phyloP scores from a whole-genome alignment of 1,140 invertebrate genomes.

The Dendrolimus kikuchii region DNA sequence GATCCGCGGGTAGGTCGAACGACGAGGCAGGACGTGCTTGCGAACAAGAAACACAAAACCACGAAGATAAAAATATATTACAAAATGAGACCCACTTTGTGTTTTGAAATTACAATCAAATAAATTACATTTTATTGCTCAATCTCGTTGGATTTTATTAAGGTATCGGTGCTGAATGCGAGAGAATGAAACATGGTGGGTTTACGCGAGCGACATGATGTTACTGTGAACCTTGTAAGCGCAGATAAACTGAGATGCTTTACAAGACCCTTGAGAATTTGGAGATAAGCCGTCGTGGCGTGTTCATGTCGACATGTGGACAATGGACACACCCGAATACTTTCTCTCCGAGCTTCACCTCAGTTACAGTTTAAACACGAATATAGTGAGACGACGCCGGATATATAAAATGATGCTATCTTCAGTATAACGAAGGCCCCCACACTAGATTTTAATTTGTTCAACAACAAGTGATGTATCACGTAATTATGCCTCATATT shows the following conservation, averaged over 20 bases:
- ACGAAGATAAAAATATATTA: constrained; percentile 66
- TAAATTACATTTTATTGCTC: constrained; percentile 72
- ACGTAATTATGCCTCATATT: no score
- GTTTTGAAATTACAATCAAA: constrained; percentile 70
- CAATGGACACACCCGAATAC: constrained; percentile 29
- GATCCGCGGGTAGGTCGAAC: constrained; percentile 27
- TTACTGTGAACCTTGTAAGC: constrained; percentile 33
- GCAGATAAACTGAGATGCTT: constrained; percentile 48
- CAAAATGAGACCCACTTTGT: constrained; percentile 66
- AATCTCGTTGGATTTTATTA: constrained; percentile 70
- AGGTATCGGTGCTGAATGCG: constrained; percentile 60
- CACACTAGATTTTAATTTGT: no score
- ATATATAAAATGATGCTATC: no score
- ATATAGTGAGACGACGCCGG: no score
- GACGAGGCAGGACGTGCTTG: constrained; percentile 39
- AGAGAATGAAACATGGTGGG: constrained; percentile 62
- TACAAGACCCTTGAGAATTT: constrained; percentile 50
- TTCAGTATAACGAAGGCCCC: no score
- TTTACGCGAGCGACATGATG: constrained; percentile 57
- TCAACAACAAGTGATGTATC: no score
- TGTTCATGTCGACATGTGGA: constrained; percentile 43
- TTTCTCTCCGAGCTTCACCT: constrained; percentile 21
- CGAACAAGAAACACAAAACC: constrained; percentile 58
- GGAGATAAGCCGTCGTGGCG: constrained; percentile 45
- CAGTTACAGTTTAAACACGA: no score